Conservation (phyloP, 2,113 vertebrate genomes). For the Sebastes fasciatus region DNA sequence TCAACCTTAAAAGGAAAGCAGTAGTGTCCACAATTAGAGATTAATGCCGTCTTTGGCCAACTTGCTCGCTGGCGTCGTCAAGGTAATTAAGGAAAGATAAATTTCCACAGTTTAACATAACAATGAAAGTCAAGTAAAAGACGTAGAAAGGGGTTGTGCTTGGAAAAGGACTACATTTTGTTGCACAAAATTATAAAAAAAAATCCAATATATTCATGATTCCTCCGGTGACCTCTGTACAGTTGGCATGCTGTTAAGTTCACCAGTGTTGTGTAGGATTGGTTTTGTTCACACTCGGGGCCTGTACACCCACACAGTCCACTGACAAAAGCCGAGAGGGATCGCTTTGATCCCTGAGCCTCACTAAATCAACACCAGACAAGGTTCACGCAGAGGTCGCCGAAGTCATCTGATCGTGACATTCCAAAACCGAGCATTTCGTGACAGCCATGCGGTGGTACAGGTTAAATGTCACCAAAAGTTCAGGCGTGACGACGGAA, state of each 20-base stretch:
- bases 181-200: not conserved
- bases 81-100: constrained; percentile 75
- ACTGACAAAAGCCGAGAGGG: constrained; percentile 67
- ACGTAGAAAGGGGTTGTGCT: constrained; percentile 29
- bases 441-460: constrained; percentile 71
- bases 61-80: constrained; percentile 67
- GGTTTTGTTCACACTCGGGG: constrained; percentile 70
- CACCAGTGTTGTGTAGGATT: constrained; percentile 32
- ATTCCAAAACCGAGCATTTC: constrained; percentile 79
- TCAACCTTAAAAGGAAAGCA: constrained; percentile 80
- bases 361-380: constrained; percentile 86
- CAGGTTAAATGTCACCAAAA: constrained; percentile 79
- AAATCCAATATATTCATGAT: constrained; percentile 9
- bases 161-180: not conserved
- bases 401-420: constrained; percentile 83
- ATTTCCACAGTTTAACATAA: constrained; percentile 72
- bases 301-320: constrained; percentile 52
- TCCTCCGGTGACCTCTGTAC: constrained; percentile 38
- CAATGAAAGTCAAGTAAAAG: constrained; percentile 77
- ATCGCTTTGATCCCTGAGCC: constrained; percentile 81
- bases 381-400: constrained; percentile 84
- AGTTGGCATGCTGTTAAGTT: constrained; percentile 42
- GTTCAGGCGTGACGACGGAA: constrained; percentile 67
- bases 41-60: constrained; percentile 76
- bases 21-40: constrained; percentile 73